Conservation (phyloP, 2,797 vertebrate species). For the Cryptoblepharus egeriae region DNA sequence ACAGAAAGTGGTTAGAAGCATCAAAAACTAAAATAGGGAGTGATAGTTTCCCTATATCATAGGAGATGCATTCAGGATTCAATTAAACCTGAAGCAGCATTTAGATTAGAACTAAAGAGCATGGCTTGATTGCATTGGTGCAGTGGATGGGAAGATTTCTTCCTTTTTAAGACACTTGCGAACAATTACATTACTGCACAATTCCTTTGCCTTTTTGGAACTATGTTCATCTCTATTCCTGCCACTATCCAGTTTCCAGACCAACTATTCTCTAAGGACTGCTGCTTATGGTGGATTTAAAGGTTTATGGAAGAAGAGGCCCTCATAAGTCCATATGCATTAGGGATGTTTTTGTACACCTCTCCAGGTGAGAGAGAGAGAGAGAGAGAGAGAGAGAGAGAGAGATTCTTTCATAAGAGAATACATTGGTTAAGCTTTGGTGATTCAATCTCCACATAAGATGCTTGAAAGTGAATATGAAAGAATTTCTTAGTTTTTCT, state of each 20-base stretch:
- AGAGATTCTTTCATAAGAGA: too few species aligned
- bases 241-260: not conserved
- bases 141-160: not conserved
- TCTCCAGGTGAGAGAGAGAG: not conserved
- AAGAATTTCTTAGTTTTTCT: too few species aligned
- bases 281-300: not conserved
- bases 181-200: not conserved
- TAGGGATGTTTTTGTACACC: not conserved
- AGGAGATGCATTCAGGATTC: not conserved
- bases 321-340: not conserved
- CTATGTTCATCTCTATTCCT: not conserved
- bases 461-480: too few species aligned
- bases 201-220: not conserved
- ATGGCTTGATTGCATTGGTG: not conserved
- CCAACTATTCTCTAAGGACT: not conserved
- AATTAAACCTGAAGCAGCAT: not conserved
- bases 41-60: too few species aligned
- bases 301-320: not conserved
- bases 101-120: not conserved
- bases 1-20: too few species aligned
- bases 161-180: not conserved
- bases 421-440: too few species aligned
- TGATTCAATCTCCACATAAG: too few species aligned
- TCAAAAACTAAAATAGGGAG: too few species aligned
- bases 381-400: too few species aligned